Evolutionary conservation across 2,888 invertebrate species (phyloP).

Genomic region (Tetranychus truncatus): DNA sequence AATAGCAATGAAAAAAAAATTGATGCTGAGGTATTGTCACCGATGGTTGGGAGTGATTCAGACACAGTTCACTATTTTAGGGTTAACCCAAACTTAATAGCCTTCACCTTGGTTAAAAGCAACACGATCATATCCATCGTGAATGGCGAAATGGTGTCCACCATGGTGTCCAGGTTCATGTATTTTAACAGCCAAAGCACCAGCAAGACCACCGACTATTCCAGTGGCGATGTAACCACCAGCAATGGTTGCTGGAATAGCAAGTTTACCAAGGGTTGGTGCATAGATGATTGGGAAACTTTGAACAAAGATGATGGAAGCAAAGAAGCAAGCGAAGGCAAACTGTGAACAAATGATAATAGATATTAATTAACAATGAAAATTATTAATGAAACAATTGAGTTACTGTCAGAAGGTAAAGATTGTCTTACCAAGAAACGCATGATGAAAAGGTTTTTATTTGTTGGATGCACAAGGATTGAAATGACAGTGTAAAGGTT

Average conservation of each 20-base stretch:
- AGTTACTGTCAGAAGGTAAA: background rate
- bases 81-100: background rate
- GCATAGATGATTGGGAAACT: slow-evolving; percentile 2
- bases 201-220: slow-evolving; percentile 7
- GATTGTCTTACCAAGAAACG: background rate
- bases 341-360: background rate
- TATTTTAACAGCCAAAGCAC: background rate
- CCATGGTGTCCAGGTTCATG: background rate
- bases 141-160: background rate
- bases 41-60: too few relatives aligned
- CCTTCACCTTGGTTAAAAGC: background rate
- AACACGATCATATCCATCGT: slow-evolving; percentile 4
- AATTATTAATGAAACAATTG: background rate
- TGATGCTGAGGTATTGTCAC: too few relatives aligned
- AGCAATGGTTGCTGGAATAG: background rate
- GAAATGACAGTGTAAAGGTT: too few relatives aligned
- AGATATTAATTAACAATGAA: background rate
- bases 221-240: slow-evolving; percentile 6
- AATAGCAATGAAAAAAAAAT: too few relatives aligned
- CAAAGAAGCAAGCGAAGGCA: background rate
- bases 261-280: background rate
- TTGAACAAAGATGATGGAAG: background rate
- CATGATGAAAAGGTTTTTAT: background rate
- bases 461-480: background rate
- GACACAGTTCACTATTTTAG: too few relatives aligned